A percentile compares a stretch with the other conserved stretches of the same genome.
phyloP scores from a whole-genome alignment of 2,113 vertebrate genomes.

The Drymodes brunneopygia region DNA sequence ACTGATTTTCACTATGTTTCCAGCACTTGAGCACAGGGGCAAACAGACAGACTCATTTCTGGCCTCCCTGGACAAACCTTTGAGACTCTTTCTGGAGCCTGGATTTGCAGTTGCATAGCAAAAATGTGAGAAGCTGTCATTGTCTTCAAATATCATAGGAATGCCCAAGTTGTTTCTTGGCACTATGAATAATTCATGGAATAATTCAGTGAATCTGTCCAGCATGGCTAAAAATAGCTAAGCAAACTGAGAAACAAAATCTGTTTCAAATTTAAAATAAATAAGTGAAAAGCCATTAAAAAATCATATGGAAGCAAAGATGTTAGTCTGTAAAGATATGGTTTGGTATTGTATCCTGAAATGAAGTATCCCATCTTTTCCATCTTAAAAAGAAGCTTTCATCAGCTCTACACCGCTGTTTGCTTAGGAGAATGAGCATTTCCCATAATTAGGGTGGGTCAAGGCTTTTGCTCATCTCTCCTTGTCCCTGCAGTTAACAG shows the following conservation, averaged over 20 bases:
- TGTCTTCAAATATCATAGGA: conserved; percentile 33
- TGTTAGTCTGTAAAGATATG: neutral
- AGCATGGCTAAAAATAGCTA: conserved; percentile 57
- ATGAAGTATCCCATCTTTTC: neutral
- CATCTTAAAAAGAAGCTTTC: neutral
- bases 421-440: neutral
- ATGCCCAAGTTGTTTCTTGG: neutral
- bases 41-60: neutral
- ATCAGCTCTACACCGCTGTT: neutral
- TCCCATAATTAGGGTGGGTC: neutral
- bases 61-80: neutral
- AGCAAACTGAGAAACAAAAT: conserved; percentile 21
- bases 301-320: neutral
- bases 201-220: conserved; percentile 23
- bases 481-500: neutral
- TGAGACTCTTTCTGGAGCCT: neutral
- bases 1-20: neutral
- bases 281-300: neutral
- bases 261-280: neutral
- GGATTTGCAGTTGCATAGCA: neutral
- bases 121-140: conserved; percentile 27
- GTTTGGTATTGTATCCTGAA: neutral
- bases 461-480: neutral
- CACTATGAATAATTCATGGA: conserved; percentile 59
- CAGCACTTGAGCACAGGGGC: neutral